These are phyloP conservation scores for Protosalanx chinensis DNA, from an alignment of 2,797 vertebrate species.

Conservation along the genomic window DNA sequence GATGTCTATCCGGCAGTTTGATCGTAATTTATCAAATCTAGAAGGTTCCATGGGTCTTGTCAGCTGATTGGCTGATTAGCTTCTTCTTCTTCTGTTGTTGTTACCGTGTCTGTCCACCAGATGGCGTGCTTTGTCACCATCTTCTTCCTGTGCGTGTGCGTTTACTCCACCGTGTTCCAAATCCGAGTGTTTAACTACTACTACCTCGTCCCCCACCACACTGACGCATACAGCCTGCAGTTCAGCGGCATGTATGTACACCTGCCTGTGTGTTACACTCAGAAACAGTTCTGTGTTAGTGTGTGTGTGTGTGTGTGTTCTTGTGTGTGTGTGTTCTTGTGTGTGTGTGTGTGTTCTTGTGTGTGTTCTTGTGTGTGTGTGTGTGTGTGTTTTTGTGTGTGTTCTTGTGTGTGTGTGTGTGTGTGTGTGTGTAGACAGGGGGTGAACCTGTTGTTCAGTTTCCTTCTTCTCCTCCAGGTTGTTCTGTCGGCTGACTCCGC, in stretches of 20 bases:
- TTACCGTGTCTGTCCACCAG: conserved; percentile 61
- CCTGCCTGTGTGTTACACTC: not conserved
- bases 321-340: not conserved
- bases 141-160: conserved; percentile 91
- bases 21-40: too few species aligned
- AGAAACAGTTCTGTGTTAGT: not conserved
- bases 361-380: not conserved
- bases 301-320: not conserved
- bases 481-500: conserved; percentile 93
- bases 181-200: conserved; percentile 95
- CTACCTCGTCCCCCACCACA: conserved; percentile 91
- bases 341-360: not conserved
- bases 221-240: conserved; percentile 93
- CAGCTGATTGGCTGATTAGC: not conserved
- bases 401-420: too few species aligned
- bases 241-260: conserved; percentile 92
- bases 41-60: too few species aligned
- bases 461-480: conserved; percentile 69
- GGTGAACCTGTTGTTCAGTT: too few species aligned
- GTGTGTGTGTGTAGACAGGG: too few species aligned
- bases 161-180: conserved; percentile 94
- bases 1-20: too few species aligned
- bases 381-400: not conserved
- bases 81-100: not conserved
- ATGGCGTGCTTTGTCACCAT: conserved; percentile 91